phyloP scores from a whole-genome alignment of 23 tunicate genomes.

The Clavelina lepadiformis region DNA sequence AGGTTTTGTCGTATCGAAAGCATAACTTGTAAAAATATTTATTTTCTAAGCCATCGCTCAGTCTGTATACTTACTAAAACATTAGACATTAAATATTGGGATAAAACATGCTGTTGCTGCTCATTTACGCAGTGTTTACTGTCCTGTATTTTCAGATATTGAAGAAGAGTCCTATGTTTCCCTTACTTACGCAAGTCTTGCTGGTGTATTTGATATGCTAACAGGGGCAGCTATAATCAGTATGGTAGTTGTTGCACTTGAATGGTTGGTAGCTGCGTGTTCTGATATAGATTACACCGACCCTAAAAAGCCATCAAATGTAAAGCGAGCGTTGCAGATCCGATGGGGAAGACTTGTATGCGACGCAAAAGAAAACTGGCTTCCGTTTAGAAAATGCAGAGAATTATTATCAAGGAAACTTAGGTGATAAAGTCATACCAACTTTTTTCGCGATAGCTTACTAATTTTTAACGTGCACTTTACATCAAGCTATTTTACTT shows the following conservation, averaged over 20 bases:
- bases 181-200: conserved; percentile 34
- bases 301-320: conserved; percentile 25
- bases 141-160: background rate
- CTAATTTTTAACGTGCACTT: no score
- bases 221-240: conserved; percentile 39
- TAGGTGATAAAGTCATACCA: no score
- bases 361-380: conserved; percentile 52
- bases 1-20: no score
- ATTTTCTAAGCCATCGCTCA: no score
- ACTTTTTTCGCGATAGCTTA: no score
- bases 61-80: no score
- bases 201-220: conserved; percentile 62
- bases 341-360: conserved; percentile 11
- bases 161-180: conserved; percentile 9
- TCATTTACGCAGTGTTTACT: background rate
- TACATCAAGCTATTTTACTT: no score
- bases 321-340: conserved; percentile 18
- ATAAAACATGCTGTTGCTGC: background rate
- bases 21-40: no score
- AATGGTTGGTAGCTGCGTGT: conserved; percentile 64
- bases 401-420: background rate
- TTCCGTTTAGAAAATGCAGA: conserved; percentile 23
- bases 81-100: no score
- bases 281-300: conserved; percentile 39
- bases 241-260: conserved; percentile 31